Conservation (phyloP, 2,888 invertebrate genomes). For the Caenorhabditis wallacei region DNA sequence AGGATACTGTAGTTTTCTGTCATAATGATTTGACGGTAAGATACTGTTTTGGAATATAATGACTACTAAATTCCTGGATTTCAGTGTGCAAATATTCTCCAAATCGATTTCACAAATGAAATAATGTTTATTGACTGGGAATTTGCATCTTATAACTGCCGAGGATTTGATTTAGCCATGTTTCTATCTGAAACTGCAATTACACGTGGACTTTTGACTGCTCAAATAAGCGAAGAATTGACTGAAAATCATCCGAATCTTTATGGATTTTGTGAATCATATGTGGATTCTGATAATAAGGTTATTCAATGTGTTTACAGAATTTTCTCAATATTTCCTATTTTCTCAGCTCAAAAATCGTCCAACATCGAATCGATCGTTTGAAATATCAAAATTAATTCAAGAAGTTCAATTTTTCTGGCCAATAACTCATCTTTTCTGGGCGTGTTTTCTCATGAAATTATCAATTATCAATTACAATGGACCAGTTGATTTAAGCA, state of each 20-base stretch:
- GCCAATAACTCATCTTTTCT: constrained; percentile 23
- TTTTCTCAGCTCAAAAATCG: constrained; percentile 17
- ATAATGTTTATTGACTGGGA: constrained; percentile 15
- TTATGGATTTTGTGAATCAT: constrained; percentile 1
- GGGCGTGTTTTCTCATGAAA: constrained; percentile 13
- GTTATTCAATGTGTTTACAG: neutral
- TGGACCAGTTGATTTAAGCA: neutral
- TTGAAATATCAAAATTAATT: neutral
- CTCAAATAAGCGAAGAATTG: neutral
- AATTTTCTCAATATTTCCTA: neutral
- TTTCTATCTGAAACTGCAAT: constrained; percentile 1
- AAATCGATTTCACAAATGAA: neutral
- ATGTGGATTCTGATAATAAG: constrained; percentile 26
- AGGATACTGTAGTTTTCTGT: constrained; percentile 31
- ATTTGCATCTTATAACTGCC: constrained; percentile 16
- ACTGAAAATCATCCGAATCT: constrained; percentile 3
- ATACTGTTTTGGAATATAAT: too few relatives aligned
- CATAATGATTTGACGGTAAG: constrained; percentile 36
- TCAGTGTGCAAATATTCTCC: constrained; percentile 22
- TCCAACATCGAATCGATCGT: neutral
- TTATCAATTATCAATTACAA: neutral
- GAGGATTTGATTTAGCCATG: constrained; percentile 32
- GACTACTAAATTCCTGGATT: too few relatives aligned
- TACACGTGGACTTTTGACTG: neutral
- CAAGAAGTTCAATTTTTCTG: constrained; percentile 32